A percentile compares a stretch with the other conserved stretches of the same genome.
Evolutionary conservation across 2,888 invertebrate genomes (phyloP).

Genomic region (Melikaiella ostensackeni): DNA sequence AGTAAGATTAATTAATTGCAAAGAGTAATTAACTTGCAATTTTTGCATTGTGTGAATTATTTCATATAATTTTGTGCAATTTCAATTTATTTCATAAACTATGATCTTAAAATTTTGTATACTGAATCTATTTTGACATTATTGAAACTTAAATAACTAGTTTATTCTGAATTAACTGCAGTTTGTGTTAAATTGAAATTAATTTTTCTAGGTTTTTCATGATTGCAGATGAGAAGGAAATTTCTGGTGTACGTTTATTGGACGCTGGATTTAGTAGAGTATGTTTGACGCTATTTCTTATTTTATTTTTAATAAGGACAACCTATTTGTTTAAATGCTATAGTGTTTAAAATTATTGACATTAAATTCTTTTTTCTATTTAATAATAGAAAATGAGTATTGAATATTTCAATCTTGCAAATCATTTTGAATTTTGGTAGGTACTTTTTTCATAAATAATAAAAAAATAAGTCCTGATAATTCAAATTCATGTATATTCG

Average conservation of each 20-base stretch:
- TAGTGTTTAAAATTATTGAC: no score
- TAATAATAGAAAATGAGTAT: no score
- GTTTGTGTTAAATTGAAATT: constrained; percentile 48
- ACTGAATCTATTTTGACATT: not conserved
- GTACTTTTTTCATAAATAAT: no score
- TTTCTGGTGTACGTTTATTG: constrained; percentile 85
- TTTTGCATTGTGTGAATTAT: not conserved
- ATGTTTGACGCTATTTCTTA: constrained; percentile 73
- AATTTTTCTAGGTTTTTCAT: constrained; percentile 82
- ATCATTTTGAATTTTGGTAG: no score
- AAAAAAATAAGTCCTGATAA: no score
- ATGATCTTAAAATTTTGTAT: not conserved
- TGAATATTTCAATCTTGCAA: no score
- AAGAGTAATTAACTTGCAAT: constrained; percentile 66
- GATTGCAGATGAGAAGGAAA: constrained; percentile 86
- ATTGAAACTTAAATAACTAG: no score
- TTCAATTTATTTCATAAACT: no score
- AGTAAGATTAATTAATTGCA: constrained; percentile 68
- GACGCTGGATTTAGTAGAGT: constrained; percentile 94
- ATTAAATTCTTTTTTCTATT: no score
- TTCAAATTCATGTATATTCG: not conserved
- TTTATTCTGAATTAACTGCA: not conserved
- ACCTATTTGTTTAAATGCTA: no score
- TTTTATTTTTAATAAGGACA: not conserved
- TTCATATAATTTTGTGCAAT: not conserved